Evolutionary conservation across 2,797 vertebrate genomes (phyloP), one percentile per base, ranked within the genome.

Genomic region (Myiothlypis coronata): DNA sequence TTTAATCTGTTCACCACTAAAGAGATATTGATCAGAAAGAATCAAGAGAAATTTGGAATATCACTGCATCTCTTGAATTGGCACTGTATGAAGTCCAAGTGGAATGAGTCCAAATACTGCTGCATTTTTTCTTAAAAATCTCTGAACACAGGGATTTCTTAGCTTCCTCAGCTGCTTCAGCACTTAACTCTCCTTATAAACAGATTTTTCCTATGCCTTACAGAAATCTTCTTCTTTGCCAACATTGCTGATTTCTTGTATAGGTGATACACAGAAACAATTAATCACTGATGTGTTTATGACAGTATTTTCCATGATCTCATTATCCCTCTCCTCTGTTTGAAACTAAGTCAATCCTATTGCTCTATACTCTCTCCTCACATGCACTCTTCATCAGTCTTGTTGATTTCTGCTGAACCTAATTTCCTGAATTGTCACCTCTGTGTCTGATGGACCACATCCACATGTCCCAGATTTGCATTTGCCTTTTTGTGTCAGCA

Each of bases 211-310:
- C 15, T 57, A 34, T 5, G 55, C 55, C 20, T 70, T 47, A 16
- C 41, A 82, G 32, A 76, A 78, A 23, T 68, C 21, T 74, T 65
- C 19, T 34, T 83, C 80, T 79, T 65, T 37, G 59, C 28, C 21
- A 41, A 5, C 28, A 14, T 35, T 80, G 41, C 49, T 24, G n/a
- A 14, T 77, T 83, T 91, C 47, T 88, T 79, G 19, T 55, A 30
- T 75, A 55, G 44, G 72, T n/a, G 13, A 27, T 74, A 60, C 24
- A 34, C 32, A 83, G 72, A 59, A 78, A 50, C 57, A 78, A 81
- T 92, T 84, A 88, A 94, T 90, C 77, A 76, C 49, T 95, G 61
- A 59, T 9, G 3, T 78, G n/a, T 61, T 89, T 92, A 74, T 83
- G 65, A 72, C 67, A 87, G 18, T 67, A 76, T 63, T 89, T 90